Evolutionary conservation across 1,140 invertebrate genomes (phyloP), one percentile per base, ranked within the genome.

Genomic region (Littorina saxatilis): DNA sequence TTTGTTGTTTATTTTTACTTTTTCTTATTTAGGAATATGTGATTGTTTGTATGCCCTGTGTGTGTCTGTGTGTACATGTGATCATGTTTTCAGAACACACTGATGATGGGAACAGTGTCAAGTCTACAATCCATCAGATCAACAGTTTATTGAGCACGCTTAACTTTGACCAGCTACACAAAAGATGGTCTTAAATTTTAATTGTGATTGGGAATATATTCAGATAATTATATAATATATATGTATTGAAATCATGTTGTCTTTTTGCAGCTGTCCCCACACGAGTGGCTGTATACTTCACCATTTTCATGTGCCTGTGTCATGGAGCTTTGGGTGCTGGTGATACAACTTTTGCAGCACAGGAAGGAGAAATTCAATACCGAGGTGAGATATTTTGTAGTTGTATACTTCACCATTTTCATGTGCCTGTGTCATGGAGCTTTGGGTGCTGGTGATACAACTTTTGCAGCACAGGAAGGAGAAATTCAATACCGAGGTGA

Each of bases 221-320:
- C n/a, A n/a, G n/a, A n/a, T n/a, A n/a, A n/a, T n/a, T n/a, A n/a
- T n/a, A n/a, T n/a, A n/a, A n/a, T n/a, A n/a, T n/a, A n/a, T n/a
- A n/a, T n/a, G n/a, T n/a, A n/a, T n/a, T n/a, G n/a, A n/a, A n/a
- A n/a, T n/a, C n/a, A n/a, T n/a, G n/a, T n/a, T n/a, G n/a, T n/a
- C n/a, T 39, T 75, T 0, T 74, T 73, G 32, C 73, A 84, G 83
- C 23, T 79, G 23, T 63, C n/a, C 27, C 74, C 35, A 35, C 76
- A 82, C 13, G 80, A 84, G 50, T 73, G 74, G 35, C 43, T 84
- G 3, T 72, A 76, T 1, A 77, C 43, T 15, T 82, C 79, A 37
- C 84, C 84, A 15, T 85, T 83, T 55, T 52, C 75, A 1, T 85
- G 84, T 72, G 43, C 63, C 40, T 85, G 84, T 80, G 80, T 85